phyloP scores from a whole-genome alignment of 2,888 invertebrate species.

The Andrena fulva region DNA sequence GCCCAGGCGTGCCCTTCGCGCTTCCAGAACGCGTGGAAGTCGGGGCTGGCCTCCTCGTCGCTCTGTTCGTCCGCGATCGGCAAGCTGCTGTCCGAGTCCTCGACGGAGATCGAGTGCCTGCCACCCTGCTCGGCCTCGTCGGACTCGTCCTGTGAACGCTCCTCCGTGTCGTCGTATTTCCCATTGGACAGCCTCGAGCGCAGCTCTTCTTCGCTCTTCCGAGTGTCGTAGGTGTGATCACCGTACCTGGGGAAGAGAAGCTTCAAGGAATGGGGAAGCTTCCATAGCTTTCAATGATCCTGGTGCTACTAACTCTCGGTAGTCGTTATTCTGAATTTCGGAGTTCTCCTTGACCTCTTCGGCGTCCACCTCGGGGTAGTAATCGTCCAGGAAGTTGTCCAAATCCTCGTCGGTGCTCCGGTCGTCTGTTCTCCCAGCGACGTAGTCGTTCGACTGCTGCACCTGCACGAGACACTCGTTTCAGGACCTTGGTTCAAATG shows the following conservation, averaged over 20 bases:
- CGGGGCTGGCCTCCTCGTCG: slow-evolving; percentile 16
- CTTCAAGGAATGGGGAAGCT: neutral
- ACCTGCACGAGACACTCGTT: slow-evolving; percentile 16
- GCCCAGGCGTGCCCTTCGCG: slow-evolving; percentile 86
- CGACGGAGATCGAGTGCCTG: slow-evolving; percentile 46
- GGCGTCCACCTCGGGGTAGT: slow-evolving; percentile 55
- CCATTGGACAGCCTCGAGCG: slow-evolving; percentile 40
- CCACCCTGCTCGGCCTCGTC: slow-evolving; percentile 43
- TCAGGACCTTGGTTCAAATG: neutral
- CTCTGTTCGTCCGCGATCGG: slow-evolving; percentile 41
- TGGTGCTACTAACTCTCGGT: slow-evolving; percentile 62
- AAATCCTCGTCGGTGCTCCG: slow-evolving; percentile 36
- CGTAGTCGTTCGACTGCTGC: slow-evolving; percentile 20
- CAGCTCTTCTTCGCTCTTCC: slow-evolving; percentile 35
- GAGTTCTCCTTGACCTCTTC: slow-evolving; percentile 54
- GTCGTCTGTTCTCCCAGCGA: slow-evolving; percentile 24
- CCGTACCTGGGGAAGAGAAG: slow-evolving; percentile 32
- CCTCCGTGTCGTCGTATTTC: slow-evolving; percentile 49
- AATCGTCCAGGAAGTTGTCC: slow-evolving; percentile 58
- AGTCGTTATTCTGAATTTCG: slow-evolving; percentile 57
- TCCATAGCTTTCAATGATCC: neutral
- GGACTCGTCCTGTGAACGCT: slow-evolving; percentile 54
- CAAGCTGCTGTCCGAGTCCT: slow-evolving; percentile 53
- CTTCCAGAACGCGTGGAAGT: slow-evolving; percentile 86
- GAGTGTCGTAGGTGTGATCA: slow-evolving; percentile 32